These are phyloP conservation scores for Lithobius niger DNA, from an alignment of 1,140 invertebrate species.

Conservation along the genomic window DNA sequence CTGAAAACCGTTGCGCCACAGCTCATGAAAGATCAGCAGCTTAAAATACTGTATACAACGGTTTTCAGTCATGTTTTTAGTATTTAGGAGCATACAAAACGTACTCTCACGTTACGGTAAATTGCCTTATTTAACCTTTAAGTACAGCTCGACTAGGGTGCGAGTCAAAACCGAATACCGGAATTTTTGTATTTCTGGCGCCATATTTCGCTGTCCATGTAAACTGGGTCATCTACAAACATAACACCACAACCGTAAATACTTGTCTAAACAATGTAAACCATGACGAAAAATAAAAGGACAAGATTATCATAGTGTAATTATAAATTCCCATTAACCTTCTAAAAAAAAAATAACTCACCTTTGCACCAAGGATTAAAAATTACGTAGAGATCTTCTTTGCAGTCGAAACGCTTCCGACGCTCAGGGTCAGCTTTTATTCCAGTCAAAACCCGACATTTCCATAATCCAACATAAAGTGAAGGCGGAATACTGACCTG, in stretches of 20 bases:
- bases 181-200: slow-evolving; percentile 15
- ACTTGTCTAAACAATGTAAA: slow-evolving; percentile 3
- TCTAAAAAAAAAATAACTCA: slow-evolving; percentile 28
- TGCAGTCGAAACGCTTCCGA: slow-evolving; percentile 27
- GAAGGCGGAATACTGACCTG: slow-evolving; percentile 43
- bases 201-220: slow-evolving; percentile 25
- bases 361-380: slow-evolving; percentile 72
- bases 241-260: neutral
- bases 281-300: neutral
- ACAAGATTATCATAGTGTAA: neutral
- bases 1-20: no score
- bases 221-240: slow-evolving; percentile 34
- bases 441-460: slow-evolving; percentile 42
- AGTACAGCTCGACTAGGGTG: no score
- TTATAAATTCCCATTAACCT: neutral
- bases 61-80: no score
- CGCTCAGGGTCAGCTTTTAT: slow-evolving; percentile 20
- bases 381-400: slow-evolving; percentile 54
- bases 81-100: no score
- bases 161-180: neutral
- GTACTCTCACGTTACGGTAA: no score
- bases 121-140: no score
- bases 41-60: no score
- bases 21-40: no score
- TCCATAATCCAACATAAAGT: slow-evolving; percentile 47